A percentile compares a stretch with the other conserved stretches of the same genome.
Evolutionary conservation across 2,113 vertebrate species (phyloP).

Genomic region (Ictidomys tridecemlineatus): DNA sequence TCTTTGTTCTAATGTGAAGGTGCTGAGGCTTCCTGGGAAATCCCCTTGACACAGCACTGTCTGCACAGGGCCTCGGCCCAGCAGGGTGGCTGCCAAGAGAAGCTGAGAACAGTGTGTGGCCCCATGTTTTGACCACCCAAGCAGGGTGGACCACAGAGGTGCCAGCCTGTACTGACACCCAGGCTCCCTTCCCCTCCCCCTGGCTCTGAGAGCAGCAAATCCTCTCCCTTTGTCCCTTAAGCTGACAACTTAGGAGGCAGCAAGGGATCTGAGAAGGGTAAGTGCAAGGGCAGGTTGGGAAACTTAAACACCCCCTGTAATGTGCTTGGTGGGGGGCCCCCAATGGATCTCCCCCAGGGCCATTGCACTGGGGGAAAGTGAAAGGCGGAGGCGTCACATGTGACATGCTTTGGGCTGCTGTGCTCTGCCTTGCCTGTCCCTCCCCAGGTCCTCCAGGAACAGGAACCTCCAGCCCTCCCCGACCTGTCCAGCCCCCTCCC

Average conservation of each 20-base stretch:
- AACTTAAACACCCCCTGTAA: not conserved
- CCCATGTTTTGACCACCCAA: not conserved
- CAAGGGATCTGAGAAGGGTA: not conserved
- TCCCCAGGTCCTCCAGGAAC: not conserved
- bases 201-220: not conserved
- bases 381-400: fast-evolving
- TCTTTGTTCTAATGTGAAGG: not conserved
- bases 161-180: not conserved
- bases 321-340: not conserved
- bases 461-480: not conserved
- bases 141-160: not conserved
- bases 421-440: not conserved
- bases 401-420: not conserved
- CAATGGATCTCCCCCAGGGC: not conserved
- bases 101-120: not conserved
- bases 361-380: not conserved
- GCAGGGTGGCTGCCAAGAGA: not conserved
- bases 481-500: not conserved
- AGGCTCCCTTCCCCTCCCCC: fast-evolving
- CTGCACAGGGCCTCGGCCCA: not conserved
- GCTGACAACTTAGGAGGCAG: not conserved
- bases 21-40: not conserved
- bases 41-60: not conserved
- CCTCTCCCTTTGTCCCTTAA: not conserved
- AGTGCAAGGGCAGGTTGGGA: not conserved